Conservation (phyloP, 2,888 invertebrate genomes). For the Eurytoma californica region DNA sequence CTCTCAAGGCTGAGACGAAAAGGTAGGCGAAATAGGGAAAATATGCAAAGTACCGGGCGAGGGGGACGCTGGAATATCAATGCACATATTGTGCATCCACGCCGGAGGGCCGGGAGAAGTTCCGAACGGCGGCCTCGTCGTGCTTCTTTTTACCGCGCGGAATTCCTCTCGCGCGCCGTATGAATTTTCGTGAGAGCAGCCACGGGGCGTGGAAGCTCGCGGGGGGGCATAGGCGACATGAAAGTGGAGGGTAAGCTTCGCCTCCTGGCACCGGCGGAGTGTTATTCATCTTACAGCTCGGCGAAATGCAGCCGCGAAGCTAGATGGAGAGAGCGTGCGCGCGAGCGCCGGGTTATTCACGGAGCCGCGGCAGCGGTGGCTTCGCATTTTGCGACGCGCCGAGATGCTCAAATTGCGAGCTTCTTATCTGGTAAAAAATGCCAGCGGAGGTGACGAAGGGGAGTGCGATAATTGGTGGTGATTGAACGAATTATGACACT, state of each 20-base stretch:
- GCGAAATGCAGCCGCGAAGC: constrained; percentile 13
- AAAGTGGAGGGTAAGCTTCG: constrained; percentile 53
- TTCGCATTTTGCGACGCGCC: neutral
- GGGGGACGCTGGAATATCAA: constrained; percentile 49
- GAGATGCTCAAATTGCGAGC: neutral
- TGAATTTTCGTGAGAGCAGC: constrained; percentile 48
- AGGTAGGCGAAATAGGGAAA: constrained; percentile 24
- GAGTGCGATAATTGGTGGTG: too few relatives aligned
- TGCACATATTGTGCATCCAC: constrained; percentile 53
- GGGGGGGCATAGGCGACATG: constrained; percentile 10
- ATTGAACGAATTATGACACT: too few relatives aligned
- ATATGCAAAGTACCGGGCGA: constrained; percentile 46
- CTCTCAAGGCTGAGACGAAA: neutral
- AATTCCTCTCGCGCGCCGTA: constrained; percentile 42
- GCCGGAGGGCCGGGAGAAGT: constrained; percentile 2
- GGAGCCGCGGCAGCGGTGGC: neutral
- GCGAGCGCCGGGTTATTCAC: constrained; percentile 5
- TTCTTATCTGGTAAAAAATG: too few relatives aligned
- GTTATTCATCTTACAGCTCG: constrained; percentile 58
- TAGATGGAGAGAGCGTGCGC: neutral
- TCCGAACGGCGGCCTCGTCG: constrained; percentile 7
- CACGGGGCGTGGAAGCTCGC: constrained; percentile 20
- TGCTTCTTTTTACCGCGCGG: neutral
- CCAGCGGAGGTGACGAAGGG: too few relatives aligned
- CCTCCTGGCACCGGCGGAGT: constrained; percentile 49